Conservation (phyloP, 2,113 vertebrate genomes). For the Aviceda subcristata region DNA sequence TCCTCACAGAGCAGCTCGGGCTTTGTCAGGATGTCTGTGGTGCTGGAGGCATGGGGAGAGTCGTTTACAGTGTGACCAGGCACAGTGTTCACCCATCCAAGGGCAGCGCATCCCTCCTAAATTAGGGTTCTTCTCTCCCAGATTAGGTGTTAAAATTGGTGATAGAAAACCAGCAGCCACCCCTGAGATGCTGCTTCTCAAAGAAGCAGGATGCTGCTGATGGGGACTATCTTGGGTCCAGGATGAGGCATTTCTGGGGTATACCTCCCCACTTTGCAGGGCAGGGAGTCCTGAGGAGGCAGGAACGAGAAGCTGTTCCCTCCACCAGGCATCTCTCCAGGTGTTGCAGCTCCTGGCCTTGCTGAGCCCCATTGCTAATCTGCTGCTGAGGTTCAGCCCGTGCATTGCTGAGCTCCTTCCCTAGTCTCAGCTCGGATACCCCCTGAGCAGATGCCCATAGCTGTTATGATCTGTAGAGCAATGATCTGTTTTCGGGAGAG, state of each 20-base stretch:
- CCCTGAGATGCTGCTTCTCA: background rate
- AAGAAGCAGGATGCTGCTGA: background rate
- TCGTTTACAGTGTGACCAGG: background rate
- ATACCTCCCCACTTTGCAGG: background rate
- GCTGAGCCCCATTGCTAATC: background rate
- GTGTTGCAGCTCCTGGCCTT: background rate
- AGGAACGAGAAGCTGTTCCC: background rate
- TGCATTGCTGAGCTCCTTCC: background rate
- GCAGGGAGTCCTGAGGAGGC: background rate
- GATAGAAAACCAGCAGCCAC: background rate
- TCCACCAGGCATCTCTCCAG: background rate
- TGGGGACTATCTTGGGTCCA: background rate
- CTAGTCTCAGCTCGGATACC: background rate
- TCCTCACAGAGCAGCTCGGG: background rate
- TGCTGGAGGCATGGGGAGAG: accelerated
- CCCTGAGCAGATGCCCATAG: background rate
- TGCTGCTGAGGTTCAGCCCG: background rate
- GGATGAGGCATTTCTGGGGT: background rate
- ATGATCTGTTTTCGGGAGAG: background rate
- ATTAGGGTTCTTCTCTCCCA: background rate
- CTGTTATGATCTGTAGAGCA: background rate
- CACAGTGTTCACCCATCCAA: accelerated
- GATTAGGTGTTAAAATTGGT: background rate
- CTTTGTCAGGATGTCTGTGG: background rate
- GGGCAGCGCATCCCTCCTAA: background rate